Base-by-base conservation (phyloP, 2,797 vertebrate species). In the Xiphophorus birchmanni region DNA sequence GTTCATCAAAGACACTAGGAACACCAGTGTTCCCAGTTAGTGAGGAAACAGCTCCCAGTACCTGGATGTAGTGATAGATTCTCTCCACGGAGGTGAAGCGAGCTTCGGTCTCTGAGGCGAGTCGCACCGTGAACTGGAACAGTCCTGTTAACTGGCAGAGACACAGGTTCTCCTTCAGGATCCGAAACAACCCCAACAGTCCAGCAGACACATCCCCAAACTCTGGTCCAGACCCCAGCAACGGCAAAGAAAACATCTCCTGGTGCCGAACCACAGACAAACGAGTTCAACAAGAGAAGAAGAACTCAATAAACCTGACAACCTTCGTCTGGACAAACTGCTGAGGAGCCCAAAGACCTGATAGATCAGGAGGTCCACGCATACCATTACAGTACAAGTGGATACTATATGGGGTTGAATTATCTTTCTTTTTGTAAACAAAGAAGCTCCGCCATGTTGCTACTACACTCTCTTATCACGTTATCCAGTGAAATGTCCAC, bases 1-100 rank as follows among this genome's bases (percentile, higher is more conserved):
- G 56, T 32, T 32, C 56, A 29, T 60, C 12, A 35, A 13, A 63
- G 32, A 67, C 18, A 18, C 18, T 37, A 37, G 60, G 63, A 65
- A 47, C 35, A 42, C 40, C 47, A 67, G 26, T 35, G 11, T 17
- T 15, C 40, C 65, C 73, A 71, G 72, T 6, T 21, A 9, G 1
- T 60, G 4, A 32, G 32, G 75, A 7, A 32, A 0, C 13, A 12
- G 21, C 45, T 29, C 11, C 44, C 63, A 58, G 80, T 95, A 98
- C 97, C 97, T 98, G 96, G 88, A 98, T 97, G 77, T 98, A 98
- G 87, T 98, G 96, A 85, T 97, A 92, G 81, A 98, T 98, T 81
- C 97, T 97, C 86, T 98, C 97, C 80, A 98, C 97, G 0, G 97
- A 98, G 4, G 97, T 98, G 92, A 98, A 98, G 63, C 97, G 97